Conservation (phyloP, 2,797 vertebrate species). For the Lagothrix lagotricha region DNA sequence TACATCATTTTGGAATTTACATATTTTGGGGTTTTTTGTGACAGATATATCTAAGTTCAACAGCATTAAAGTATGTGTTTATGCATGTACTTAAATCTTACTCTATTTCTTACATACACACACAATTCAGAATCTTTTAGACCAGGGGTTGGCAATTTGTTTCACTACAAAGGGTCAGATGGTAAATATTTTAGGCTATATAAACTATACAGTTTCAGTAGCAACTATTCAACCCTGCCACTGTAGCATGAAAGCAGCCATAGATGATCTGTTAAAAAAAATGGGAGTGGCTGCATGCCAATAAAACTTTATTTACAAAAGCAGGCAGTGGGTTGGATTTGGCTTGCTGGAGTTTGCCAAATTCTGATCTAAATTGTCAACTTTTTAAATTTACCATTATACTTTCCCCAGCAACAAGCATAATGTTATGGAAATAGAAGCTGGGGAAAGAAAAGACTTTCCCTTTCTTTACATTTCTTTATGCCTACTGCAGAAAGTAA, state of each 20-base stretch:
- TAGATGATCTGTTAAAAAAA: neutral
- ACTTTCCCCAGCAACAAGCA: neutral
- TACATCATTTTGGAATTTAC: neutral
- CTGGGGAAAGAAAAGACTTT: neutral
- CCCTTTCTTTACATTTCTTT: neutral
- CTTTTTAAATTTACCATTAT: neutral
- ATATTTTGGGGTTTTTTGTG: neutral
- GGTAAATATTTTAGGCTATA: neutral
- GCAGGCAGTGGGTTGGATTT: neutral
- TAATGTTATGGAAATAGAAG: neutral
- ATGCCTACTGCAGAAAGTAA: neutral
- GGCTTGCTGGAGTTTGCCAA: neutral
- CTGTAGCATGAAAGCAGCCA: neutral
- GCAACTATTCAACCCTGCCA: neutral
- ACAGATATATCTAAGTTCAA: neutral
- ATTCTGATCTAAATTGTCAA: neutral
- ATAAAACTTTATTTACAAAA: conserved; percentile 35
- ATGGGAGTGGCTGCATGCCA: neutral
- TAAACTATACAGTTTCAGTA: neutral
- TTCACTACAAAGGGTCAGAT: neutral
- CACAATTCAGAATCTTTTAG: neutral
- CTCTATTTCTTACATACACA: neutral
- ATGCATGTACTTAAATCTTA: neutral
- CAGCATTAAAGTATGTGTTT: neutral
- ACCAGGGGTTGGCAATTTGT: neutral